A percentile compares a stretch with the other conserved stretches of the same genome.
phyloP scores from a whole-genome alignment of 23 tunicate genomes.

The Ascidia mentula region DNA sequence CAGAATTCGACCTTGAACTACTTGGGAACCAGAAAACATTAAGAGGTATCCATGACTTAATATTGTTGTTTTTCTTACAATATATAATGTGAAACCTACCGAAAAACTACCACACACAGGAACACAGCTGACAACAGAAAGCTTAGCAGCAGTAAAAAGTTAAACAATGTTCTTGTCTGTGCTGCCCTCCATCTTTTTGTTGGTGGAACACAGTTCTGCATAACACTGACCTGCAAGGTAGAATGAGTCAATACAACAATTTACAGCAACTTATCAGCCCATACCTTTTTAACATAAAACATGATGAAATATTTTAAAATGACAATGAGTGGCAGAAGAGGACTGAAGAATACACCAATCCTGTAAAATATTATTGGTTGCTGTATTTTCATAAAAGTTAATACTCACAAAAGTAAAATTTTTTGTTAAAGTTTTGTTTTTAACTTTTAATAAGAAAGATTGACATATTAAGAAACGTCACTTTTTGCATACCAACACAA shows the following conservation, averaged over 20 bases:
- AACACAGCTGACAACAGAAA: constrained; percentile 60
- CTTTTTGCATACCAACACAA: constrained; percentile 68
- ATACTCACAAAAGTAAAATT: background rate
- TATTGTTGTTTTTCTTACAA: no score
- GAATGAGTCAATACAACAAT: background rate
- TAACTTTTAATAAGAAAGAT: background rate
- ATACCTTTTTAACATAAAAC: constrained; percentile 80
- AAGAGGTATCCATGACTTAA: no score
- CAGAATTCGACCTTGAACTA: no score
- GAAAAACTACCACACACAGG: constrained; percentile 67
- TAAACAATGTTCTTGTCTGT: constrained; percentile 74
- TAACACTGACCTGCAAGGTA: constrained; percentile 56
- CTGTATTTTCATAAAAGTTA: no score
- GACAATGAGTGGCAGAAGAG: constrained; percentile 64
- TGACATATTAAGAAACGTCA: background rate
- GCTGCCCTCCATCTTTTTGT: constrained; percentile 83
- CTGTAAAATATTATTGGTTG: constrained; percentile 31
- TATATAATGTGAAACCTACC: no score
- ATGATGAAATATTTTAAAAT: constrained; percentile 67
- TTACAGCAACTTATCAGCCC: background rate
- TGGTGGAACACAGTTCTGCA: constrained; percentile 72
- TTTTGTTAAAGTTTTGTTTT: background rate
- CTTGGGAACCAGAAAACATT: no score
- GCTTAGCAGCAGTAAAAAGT: constrained; percentile 48
- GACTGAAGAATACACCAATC: constrained; percentile 89